Base-by-base conservation (phyloP, 2,888 invertebrate genomes). In the Zele albiditarsus region DNA sequence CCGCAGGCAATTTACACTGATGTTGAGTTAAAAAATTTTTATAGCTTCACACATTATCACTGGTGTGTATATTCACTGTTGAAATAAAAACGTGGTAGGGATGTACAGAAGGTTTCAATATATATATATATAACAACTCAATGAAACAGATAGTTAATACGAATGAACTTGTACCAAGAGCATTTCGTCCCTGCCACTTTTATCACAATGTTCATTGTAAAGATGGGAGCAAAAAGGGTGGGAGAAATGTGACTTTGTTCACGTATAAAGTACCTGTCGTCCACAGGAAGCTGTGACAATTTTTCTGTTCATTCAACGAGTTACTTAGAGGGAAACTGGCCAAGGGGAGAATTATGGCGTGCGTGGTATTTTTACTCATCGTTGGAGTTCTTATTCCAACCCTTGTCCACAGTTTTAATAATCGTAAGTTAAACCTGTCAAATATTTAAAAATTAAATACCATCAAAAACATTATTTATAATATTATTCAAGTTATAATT, bases 231-330 rank as follows among this genome's bases (percentile, higher is more conserved):
- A 49, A 53, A 62, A 4, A 33, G n/a, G 28, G 63, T 69, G 68
- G 68, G 68, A 65, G 60, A 53, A 46, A 71, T 25, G 23, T 46
- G 25, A 49, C 53, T 71, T 72, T 53, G n/a, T 49, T 10, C n/a
- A 27, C 79, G 76, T 88, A 88, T 88, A 88, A 88, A 88, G 83
- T 82, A 86, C 82, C 82, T 77, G 66, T 78, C 79, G 66, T 78
- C 74, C 58, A 75, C 73, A 77, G 78, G 78, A 74, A 73, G 78
- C 79, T 80, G 80, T 78, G 82, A 86, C 86, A 86, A 78, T 86
- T 86, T 81, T 79, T 81, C 83, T 80, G 80, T 76, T 81, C 81
- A 74, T 77, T 78, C 80, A 49, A 70, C 46, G 49, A 68, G 63
- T 70, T 58, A 69, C 65, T 74, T 42, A 16, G 60, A 63, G 25